Evolutionary conservation across 2,888 invertebrate species (phyloP), one percentile per base, ranked within the genome.

Genomic region (Drosophila pseudotalamancana): DNA sequence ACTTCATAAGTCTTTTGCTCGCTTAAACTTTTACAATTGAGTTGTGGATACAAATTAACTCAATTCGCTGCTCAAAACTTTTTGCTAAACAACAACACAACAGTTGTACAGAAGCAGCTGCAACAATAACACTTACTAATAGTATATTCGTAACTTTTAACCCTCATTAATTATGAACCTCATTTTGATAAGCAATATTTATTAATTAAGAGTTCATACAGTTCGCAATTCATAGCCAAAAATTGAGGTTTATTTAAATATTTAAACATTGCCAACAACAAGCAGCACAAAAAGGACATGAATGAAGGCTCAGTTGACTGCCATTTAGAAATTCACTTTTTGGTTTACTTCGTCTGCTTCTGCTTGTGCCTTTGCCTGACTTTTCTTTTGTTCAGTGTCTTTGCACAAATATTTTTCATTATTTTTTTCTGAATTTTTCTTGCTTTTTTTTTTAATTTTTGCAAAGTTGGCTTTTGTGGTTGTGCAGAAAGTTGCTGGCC

Each of bases 31-130:
- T 85, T 72, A 76, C 83, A 87, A 84, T 87, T 82, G 84, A 82
- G 87, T 84, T 84, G 86, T 77, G 78, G 84, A 75, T 84, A 88
- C 88, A 84, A 84, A 84, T 84, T 88, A 84, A 86, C 87, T 88
- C 75, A 75, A 77, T 81, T 88, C 71, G 77, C 87, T 70, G 84
- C 75, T 59, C 43, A 68, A 64, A 88, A 86, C 61, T 75, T 83
- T 85, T 59, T 67, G 48, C 83, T 64, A 70, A 87, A 87, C 57
- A 82, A 68, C 60, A 73, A 63, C 59, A 57, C 50, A 55, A 39
- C 50, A 46, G 34, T 62, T 59, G 37, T 57, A n/a, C n/a, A n/a
- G n/a, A n/a, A 55, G 61, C 25, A 51, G 35, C 62, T 66, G 40
- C 53, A 57, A 54, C 59, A 72, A 55, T 54, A 60, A 35, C 48